These are phyloP conservation scores for Priocnemis perturbator DNA, from an alignment of 2,888 invertebrate species.

Conservation along the genomic window DNA sequence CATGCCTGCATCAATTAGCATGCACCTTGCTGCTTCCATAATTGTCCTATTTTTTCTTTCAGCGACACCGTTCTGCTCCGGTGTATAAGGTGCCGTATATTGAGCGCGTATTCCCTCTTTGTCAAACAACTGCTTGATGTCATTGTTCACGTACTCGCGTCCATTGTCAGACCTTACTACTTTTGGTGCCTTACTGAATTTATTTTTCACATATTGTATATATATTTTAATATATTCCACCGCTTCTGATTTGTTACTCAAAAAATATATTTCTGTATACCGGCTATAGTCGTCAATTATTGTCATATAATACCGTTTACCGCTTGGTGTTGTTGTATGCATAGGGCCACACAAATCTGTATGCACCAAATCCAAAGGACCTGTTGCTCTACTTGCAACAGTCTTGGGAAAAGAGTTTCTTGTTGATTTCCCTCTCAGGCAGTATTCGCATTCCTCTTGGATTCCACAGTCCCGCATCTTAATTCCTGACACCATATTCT, in stretches of 20 bases:
- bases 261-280: conserved; percentile 21
- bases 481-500: too few relatives aligned
- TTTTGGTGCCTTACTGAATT: too few relatives aligned
- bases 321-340: conserved; percentile 23
- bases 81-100: conserved; percentile 40
- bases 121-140: conserved; percentile 30
- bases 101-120: conserved; percentile 29
- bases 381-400: too few relatives aligned
- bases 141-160: conserved; percentile 39
- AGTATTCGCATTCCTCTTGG: too few relatives aligned
- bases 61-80: conserved; percentile 59
- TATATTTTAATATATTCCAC: conserved; percentile 31
- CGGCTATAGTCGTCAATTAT: conserved; percentile 40
- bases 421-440: too few relatives aligned
- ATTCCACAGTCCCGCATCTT: too few relatives aligned
- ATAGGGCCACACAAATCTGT: conserved; percentile 44
- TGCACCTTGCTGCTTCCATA: conserved; percentile 50
- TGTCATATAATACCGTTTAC: conserved; percentile 34
- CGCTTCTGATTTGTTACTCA: conserved; percentile 26
- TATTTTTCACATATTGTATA: conserved; percentile 24
- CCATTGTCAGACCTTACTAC: conserved; percentile 36
- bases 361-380: conserved; percentile 31
- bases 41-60: conserved; percentile 60
- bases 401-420: too few relatives aligned
- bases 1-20: too few relatives aligned